phyloP scores from a whole-genome alignment of 2,888 invertebrate genomes.

The Omphaloscelis lunosa region DNA sequence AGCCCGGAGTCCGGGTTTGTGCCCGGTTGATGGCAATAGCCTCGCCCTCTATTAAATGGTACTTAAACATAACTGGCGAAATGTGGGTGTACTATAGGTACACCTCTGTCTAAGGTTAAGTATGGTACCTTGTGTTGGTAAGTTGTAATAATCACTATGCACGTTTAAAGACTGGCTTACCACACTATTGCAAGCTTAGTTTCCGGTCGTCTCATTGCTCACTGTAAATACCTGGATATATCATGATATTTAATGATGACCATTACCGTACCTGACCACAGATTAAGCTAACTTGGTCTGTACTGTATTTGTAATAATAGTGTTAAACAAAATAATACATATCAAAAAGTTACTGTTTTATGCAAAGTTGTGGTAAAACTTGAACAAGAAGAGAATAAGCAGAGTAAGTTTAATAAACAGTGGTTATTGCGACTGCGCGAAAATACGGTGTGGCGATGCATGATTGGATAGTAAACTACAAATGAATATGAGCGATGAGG shows the following conservation, averaged over 20 bases:
- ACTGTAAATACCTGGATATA: background rate
- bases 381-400: constrained; percentile 19
- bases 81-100: no score
- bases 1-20: no score
- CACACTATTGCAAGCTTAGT: constrained; percentile 3
- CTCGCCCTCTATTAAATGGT: no score
- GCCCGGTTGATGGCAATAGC: no score
- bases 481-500: constrained; percentile 42
- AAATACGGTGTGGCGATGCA: constrained; percentile 53
- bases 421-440: constrained; percentile 53
- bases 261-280: background rate
- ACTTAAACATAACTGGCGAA: no score
- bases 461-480: constrained; percentile 48
- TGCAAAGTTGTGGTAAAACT: background rate
- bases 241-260: background rate
- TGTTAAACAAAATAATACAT: background rate
- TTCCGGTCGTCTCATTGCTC: background rate
- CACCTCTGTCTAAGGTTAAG: background rate
- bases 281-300: no score
- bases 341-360: background rate
- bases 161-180: background rate
- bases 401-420: constrained; percentile 27
- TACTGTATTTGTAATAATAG: background rate
- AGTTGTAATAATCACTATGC: background rate
- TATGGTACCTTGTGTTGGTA: background rate